Base-by-base conservation (phyloP, 2,888 invertebrate species). In the Physocephala rufipes region DNA sequence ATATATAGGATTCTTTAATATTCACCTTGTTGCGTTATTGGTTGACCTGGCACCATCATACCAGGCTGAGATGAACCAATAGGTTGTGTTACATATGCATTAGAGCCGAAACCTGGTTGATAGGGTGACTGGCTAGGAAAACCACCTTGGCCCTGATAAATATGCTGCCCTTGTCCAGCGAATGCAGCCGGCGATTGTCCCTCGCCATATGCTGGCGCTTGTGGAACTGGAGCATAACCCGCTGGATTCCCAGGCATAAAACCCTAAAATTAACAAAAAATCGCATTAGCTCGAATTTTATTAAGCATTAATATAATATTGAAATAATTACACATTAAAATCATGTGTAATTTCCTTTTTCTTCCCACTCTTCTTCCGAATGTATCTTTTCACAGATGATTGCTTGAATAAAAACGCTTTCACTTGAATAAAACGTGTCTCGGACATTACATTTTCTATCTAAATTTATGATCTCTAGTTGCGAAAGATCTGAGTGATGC, bases 151-250 rank as follows among this genome's bases (percentile, higher is more conserved):
- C 61, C 71, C 13, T 55, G 53, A n/a, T 69, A 9, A 7, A 70
- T 26, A 2, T 73, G 75, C 28, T 70, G 75, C 0, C 70, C 71
- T 49, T 49, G 49, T 49, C 19, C 49, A n/a, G n/a, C 49, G 16
- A n/a, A 74, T 73, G 53, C 74, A 73, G 1, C 74, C 76, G 5
- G 72, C 76, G 28, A 69, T 49, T 72, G 74, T n/a, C 73, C 76
- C 68, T 79, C 79, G 51, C 80, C 81, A 53, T 81, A 82, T 5
- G 81, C 79, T 68, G 82, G 82, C 79, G 78, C 79, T 75, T 84
- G 84, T 58, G 84, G 82, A 79, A 88, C 82, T 82, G 87, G 83
- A 16, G 79, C 77, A 76, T 86, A 85, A 12, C 83, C 82, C 7
- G 77, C 78, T 47, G 77, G 78, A 59, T 74, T 78, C 24, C 76